Conservation (phyloP, 2,113 vertebrate species). For the Brevimyrus niger region DNA sequence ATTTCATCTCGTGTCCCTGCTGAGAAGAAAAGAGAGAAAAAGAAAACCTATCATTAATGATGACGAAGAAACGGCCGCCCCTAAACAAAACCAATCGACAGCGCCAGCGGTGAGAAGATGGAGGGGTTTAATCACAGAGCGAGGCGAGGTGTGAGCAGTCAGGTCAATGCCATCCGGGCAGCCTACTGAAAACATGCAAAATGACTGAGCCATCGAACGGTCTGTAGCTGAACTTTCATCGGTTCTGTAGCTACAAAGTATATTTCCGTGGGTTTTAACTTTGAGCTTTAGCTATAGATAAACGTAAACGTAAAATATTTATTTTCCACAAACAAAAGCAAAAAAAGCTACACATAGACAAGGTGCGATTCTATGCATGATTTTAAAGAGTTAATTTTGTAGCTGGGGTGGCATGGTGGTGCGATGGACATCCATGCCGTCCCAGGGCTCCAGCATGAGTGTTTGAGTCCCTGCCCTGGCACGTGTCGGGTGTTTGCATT, state of each 20-base stretch:
- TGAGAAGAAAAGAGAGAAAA: neutral
- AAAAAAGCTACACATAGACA: neutral
- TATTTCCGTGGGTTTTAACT: neutral
- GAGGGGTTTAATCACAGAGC: slow-evolving; percentile 23
- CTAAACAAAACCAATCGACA: slow-evolving; percentile 13
- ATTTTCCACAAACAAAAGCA: neutral
- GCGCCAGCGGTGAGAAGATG: neutral
- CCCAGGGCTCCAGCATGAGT: neutral
- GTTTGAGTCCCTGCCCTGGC: neutral
- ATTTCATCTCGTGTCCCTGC: slow-evolving; percentile 12
- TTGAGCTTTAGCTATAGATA: neutral
- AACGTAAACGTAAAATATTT: neutral
- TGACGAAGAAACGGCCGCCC: slow-evolving; percentile 8
- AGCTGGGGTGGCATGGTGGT: neutral
- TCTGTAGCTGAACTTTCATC: neutral
- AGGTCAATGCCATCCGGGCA: neutral
- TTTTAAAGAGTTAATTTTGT: neutral
- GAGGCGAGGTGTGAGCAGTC: neutral
- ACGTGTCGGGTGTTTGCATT: neutral
- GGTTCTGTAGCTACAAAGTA: neutral
- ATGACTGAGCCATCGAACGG: neutral
- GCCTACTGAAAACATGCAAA: neutral
- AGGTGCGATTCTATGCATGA: neutral
- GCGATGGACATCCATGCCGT: neutral
- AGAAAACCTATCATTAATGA: slow-evolving; percentile 7